phyloP scores from a whole-genome alignment of 1,140 invertebrate species.

The Magallana ariakensis region DNA sequence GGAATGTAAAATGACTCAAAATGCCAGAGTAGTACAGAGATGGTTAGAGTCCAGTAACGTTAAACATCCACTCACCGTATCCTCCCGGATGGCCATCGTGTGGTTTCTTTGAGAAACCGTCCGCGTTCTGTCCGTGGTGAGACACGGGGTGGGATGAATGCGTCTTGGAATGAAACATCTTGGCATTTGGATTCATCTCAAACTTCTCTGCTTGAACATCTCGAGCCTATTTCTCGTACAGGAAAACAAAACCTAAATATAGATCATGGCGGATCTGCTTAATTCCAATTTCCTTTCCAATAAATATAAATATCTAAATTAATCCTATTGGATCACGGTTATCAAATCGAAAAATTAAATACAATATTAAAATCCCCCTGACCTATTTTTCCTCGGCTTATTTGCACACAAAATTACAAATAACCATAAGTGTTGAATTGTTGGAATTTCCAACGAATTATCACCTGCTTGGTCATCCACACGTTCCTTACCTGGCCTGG shows the following conservation, averaged over 20 bases:
- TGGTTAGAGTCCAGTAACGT: no score
- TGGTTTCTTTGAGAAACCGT: neutral
- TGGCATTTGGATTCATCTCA: conserved; percentile 77
- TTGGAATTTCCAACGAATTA: no score
- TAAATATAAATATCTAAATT: no score
- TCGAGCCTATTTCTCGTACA: conserved; percentile 47
- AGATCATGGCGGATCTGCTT: no score
- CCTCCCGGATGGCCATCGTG: neutral
- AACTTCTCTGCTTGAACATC: conserved; percentile 69
- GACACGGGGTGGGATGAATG: conserved; percentile 32
- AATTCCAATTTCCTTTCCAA: no score
- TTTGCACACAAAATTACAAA: neutral
- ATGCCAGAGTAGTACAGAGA: no score
- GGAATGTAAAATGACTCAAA: no score
- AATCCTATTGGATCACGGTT: no score
- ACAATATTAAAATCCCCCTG: neutral
- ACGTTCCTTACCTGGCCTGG: conserved; percentile 59
- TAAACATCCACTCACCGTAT: neutral
- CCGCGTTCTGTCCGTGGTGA: neutral
- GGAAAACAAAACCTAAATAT: neutral
- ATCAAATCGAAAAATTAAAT: no score
- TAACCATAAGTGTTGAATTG: neutral
- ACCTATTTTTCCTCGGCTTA: neutral
- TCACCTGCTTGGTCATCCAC: conserved; percentile 59
- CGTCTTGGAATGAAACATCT: conserved; percentile 75